Percentiles rank a stretch among this genome's conserved stretches.
Conservation (phyloP, 1,140 invertebrate genomes). For the Calliphora vicina region DNA sequence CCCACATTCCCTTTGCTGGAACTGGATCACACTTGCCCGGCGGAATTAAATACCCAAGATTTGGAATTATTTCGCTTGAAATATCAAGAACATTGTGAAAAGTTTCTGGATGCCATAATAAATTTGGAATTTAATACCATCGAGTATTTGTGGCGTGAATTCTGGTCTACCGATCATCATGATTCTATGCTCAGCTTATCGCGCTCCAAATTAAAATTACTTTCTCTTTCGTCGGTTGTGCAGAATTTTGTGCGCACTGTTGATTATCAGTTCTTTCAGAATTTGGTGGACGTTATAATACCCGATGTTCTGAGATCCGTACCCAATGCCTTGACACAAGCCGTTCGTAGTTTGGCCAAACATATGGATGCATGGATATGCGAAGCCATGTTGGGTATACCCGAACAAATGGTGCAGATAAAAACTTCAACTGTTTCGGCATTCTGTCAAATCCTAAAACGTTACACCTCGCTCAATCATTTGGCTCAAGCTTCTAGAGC, state of each 20-base stretch:
- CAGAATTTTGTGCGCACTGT: constrained; percentile 71
- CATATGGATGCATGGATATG: constrained; percentile 87
- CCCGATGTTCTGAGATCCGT: constrained; percentile 95
- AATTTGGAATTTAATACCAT: constrained; percentile 90
- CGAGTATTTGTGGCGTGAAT: constrained; percentile 89
- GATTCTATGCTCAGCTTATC: constrained; percentile 74
- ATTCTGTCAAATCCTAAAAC: constrained; percentile 91
- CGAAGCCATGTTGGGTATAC: constrained; percentile 85
- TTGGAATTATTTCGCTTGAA: constrained; percentile 80
- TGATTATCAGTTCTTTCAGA: constrained; percentile 95
- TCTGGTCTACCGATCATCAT: constrained; percentile 88
- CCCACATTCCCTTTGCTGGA: constrained; percentile 82
- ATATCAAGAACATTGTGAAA: constrained; percentile 91
- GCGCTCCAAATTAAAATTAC: constrained; percentile 69
- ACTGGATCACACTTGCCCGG: constrained; percentile 72
- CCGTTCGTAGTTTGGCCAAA: constrained; percentile 93
- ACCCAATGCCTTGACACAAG: constrained; percentile 91
- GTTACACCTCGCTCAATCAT: constrained; percentile 98
- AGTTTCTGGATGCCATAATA: constrained; percentile 90
- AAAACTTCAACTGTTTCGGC: constrained; percentile 89
- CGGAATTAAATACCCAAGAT: constrained; percentile 79
- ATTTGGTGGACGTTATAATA: constrained; percentile 93
- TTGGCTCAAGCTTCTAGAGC: constrained; percentile 92
- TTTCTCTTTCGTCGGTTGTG: constrained; percentile 67
- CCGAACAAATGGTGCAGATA: constrained; percentile 82